These are phyloP conservation scores for Aspidapion aeneum DNA, from an alignment of 2,888 invertebrate genomes.

Conservation along the genomic window DNA sequence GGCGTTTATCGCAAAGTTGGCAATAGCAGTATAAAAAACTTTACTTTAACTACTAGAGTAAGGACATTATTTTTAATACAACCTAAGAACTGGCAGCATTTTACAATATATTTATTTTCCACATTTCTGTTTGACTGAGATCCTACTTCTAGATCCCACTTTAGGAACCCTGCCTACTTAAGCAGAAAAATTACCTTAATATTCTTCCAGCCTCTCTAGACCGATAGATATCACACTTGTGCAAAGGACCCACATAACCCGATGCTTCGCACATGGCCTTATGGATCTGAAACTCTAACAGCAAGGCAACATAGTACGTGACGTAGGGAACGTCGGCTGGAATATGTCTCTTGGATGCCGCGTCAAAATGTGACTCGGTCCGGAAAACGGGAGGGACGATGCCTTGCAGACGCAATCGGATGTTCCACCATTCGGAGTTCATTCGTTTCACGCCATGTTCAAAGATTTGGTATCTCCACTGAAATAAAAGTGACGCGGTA, in stretches of 20 bases:
- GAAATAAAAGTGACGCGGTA: constrained; percentile 33
- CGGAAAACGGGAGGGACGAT: constrained; percentile 67
- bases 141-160: too few relatives aligned
- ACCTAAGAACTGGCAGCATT: too few relatives aligned
- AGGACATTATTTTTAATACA: too few relatives aligned
- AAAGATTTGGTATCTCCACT: constrained; percentile 82
- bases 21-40: too few relatives aligned
- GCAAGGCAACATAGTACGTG: constrained; percentile 78
- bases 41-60: too few relatives aligned
- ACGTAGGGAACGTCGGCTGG: constrained; percentile 68
- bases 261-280: constrained; percentile 72
- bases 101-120: too few relatives aligned
- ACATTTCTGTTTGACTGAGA: too few relatives aligned
- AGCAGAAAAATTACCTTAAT: constrained; percentile 69
- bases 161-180: too few relatives aligned
- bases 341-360: constrained; percentile 80
- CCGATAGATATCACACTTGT: constrained; percentile 78
- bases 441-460: constrained; percentile 67
- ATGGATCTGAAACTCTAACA: constrained; percentile 84
- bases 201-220: constrained; percentile 76
- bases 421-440: constrained; percentile 75
- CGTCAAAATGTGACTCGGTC: constrained; percentile 74
- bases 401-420: constrained; percentile 69
- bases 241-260: constrained; percentile 68
- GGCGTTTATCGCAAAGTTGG: too few relatives aligned